Evolutionary conservation across 1,140 invertebrate genomes (phyloP), one percentile per base, ranked within the genome.

Genomic region (Diorhabda carinulata): DNA sequence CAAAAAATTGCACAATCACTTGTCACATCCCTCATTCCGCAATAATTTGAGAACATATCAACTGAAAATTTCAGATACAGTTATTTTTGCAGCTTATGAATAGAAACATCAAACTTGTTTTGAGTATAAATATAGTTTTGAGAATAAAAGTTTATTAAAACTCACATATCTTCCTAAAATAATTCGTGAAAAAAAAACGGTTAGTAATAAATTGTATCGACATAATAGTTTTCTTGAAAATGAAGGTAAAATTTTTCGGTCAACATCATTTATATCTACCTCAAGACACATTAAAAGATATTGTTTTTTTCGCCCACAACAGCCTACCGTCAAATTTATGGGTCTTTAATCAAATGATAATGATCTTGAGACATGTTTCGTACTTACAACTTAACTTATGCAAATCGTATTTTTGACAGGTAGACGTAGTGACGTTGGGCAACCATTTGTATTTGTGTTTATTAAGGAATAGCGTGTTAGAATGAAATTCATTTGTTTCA

Each of bases 351-450:
- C 63, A 64, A 52, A 52, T 41, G 63, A 64, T 64, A 64, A 57
- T 3, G 6, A 57, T 56, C 52, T 45, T 8, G 65, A 67, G 57
- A 60, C 65, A 59, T 60, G 65, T 67, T 60, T 45, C n/a, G 25
- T 42, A 41, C 57, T 60, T 67, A 67, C 65, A 44, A 67, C 65
- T 67, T 52, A 67, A 67, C 58, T 67, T 67, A 67, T 67, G 65
- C 65, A 67, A 67, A 67, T 67, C 43, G 43, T 43, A 60, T 67
- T 67, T 67, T 67, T 67, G 65, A 67, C 65, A 67, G 65, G 9
- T 41, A 60, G 58, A 59, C 65, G 42, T 67, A 43, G 65, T 67
- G 56, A 59, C 65, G 65, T 67, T 57, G 65, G 56, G n/a, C 52
- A 45, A 43, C 57, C 65, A 67, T 67, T 67, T 57, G 57, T 59